Percentiles rank a stretch among this genome's conserved stretches.
These are phyloP conservation scores for Falco punctatus DNA, from an alignment of 2,113 vertebrate species.

Conservation along the genomic window DNA sequence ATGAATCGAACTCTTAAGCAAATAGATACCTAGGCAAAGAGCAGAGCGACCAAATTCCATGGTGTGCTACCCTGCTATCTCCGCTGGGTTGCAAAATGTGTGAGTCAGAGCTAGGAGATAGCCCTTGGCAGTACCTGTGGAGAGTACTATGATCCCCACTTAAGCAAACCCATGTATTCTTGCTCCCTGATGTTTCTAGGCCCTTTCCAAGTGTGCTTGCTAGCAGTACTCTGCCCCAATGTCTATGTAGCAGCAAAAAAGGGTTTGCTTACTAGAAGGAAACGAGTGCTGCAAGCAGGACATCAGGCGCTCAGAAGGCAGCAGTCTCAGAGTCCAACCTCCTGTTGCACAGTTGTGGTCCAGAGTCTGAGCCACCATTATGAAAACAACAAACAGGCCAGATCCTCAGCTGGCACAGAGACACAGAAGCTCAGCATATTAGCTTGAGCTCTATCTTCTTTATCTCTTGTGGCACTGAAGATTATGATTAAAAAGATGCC, in stretches of 20 bases:
- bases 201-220: background rate
- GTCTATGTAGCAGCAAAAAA: background rate
- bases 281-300: background rate
- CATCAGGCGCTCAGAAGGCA: background rate
- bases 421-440: background rate
- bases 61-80: constrained; percentile 11
- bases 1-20: constrained; percentile 1
- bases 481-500: background rate
- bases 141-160: background rate
- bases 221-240: background rate
- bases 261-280: background rate
- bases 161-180: background rate
- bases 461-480: background rate
- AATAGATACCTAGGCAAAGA: constrained; percentile 20
- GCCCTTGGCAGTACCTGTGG: background rate
- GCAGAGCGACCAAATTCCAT: constrained; percentile 23
- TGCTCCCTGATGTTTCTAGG: background rate
- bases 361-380: background rate
- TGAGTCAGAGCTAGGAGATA: constrained; percentile 31
- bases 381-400: background rate
- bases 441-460: background rate
- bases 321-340: background rate
- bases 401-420: background rate
- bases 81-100: background rate
- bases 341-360: background rate